Evolutionary conservation across 2,888 invertebrate species (phyloP), one percentile per base, ranked within the genome.

Genomic region (Anagyrus pseudococci): DNA sequence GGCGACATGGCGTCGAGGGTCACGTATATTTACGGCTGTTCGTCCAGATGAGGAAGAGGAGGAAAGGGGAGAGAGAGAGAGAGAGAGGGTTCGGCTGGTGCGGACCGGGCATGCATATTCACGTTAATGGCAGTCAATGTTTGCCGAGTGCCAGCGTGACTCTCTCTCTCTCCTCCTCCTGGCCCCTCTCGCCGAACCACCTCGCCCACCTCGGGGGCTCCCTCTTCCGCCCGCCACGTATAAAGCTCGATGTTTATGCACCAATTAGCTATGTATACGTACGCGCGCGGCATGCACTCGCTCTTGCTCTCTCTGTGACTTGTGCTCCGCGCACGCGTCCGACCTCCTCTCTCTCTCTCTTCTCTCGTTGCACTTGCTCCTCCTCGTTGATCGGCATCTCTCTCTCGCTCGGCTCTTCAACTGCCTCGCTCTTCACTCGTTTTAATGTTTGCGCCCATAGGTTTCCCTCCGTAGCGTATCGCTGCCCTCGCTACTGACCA

Each of bases 51-150:
- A n/a, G n/a, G n/a, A n/a, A n/a, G n/a, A n/a, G n/a, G n/a, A n/a
- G n/a, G n/a, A n/a, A n/a, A n/a, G n/a, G 33, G 33, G 33, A 13
- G 33, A 13, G 33, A 33, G 33, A 13, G 8, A 33, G 33, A 33
- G 6, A 6, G 33, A 6, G 33, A 33, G 33, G 6, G 33, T 13
- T 7, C 13, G 13, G 13, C 13, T 33, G 13, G 33, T 7, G 17
- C 17, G 19, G 25, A n/a, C 17, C 46, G 50, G 41, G 37, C 50
- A 40, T 43, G 49, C 48, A 54, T 58, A 55, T 58, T 47, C 68
- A 69, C 73, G 73, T 73, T 75, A 77, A 77, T 76, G 74, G 72
- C 72, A 73, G 77, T 71, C 75, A 73, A 76, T 76, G 76, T 78
- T 77, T 77, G 73, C 73, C 64, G 65, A 73, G 72, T 67, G 72